phyloP scores from a whole-genome alignment of 1,140 invertebrate genomes.

The Mactra quadrangularis region DNA sequence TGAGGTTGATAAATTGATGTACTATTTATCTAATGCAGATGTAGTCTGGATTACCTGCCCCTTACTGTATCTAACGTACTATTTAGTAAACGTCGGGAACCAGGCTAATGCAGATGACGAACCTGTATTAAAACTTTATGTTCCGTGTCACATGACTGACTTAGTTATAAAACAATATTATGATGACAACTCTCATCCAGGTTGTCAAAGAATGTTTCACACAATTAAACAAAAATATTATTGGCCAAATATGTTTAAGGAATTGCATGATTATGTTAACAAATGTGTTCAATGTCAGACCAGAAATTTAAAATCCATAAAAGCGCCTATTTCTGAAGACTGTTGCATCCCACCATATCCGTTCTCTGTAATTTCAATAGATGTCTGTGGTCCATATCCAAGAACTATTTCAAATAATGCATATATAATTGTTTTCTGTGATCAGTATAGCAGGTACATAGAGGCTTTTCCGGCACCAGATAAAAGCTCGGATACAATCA shows the following conservation, averaged over 20 bases:
- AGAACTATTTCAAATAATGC: slow-evolving; percentile 52
- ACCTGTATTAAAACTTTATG: slow-evolving; percentile 28
- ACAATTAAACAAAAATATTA: slow-evolving; percentile 48
- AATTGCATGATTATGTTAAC: slow-evolving; percentile 29
- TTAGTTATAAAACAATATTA: slow-evolving; percentile 54
- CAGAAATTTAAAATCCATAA: slow-evolving; percentile 18
- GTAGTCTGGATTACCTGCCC: no score
- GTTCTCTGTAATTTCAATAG: slow-evolving; percentile 54
- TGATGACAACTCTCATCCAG: slow-evolving; percentile 54
- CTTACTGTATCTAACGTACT: no score
- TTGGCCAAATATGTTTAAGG: slow-evolving; percentile 59
- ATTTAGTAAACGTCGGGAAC: no score
- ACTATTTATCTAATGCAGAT: slow-evolving; percentile 54
- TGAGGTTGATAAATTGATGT: slow-evolving; percentile 43
- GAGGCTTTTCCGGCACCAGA: slow-evolving; percentile 61
- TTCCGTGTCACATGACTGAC: slow-evolving; percentile 23
- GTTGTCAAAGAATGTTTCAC: slow-evolving; percentile 49
- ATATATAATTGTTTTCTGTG: slow-evolving; percentile 56
- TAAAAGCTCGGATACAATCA: slow-evolving; percentile 49
- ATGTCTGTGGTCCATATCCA: slow-evolving; percentile 63
- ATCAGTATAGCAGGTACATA: slow-evolving; percentile 51
- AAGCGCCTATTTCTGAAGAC: slow-evolving; percentile 42
- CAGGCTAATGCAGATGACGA: slow-evolving; percentile 53
- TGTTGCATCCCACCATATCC: slow-evolving; percentile 52
- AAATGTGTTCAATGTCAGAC: slow-evolving; percentile 61